phyloP scores from a whole-genome alignment of 1,140 invertebrate species.

The Kradibia gibbosae region DNA sequence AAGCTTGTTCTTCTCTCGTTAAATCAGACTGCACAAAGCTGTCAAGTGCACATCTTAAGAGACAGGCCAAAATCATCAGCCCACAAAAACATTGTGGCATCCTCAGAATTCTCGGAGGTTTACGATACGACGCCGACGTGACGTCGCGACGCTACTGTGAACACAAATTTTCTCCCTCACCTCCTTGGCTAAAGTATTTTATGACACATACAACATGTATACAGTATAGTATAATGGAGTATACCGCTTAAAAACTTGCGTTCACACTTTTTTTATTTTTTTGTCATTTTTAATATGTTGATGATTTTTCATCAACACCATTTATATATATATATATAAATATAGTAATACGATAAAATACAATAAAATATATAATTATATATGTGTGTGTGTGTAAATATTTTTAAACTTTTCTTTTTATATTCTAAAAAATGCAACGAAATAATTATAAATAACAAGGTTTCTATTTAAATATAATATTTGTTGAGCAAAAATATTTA shows the following conservation, averaged over 20 bases:
- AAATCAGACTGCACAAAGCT: neutral
- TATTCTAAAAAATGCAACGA: no score
- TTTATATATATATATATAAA: no score
- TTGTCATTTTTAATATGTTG: neutral
- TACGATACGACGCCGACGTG: neutral
- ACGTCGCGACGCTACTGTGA: neutral
- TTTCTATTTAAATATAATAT: no score
- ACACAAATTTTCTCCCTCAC: conserved; percentile 9
- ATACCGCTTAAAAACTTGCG: neutral
- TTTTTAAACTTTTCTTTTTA: no score
- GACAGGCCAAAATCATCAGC: neutral
- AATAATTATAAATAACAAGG: no score
- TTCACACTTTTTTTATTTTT: neutral
- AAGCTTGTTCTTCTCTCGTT: neutral
- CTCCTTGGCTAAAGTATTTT: neutral
- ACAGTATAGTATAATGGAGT: neutral
- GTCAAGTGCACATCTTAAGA: neutral
- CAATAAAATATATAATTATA: no score
- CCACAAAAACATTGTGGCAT: neutral
- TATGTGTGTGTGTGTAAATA: no score
- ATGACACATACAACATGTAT: neutral
- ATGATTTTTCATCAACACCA: no score
- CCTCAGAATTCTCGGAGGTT: neutral
- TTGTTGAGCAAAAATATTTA: no score
- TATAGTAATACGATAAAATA: no score